Conservation (phyloP, 1,140 invertebrate species). For the Sitobion miscanthi region DNA sequence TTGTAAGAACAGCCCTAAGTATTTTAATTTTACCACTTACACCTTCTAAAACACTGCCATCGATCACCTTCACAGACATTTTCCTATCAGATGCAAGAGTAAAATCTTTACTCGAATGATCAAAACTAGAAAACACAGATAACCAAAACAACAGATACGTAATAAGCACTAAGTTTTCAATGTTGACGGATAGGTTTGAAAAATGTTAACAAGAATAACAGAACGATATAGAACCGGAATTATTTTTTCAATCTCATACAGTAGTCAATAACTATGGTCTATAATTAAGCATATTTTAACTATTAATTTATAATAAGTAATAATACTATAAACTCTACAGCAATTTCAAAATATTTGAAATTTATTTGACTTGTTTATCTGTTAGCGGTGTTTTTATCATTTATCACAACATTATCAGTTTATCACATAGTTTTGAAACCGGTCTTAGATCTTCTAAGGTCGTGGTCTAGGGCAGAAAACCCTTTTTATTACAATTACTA, state of each 20-base stretch:
- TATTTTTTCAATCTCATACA: neutral
- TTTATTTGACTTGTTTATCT: no score
- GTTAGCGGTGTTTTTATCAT: neutral
- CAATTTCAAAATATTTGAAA: neutral
- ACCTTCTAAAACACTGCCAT: constrained; percentile 72
- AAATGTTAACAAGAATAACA: neutral
- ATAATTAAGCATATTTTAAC: neutral
- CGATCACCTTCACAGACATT: constrained; percentile 64
- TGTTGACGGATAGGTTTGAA: neutral
- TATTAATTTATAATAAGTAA: no score
- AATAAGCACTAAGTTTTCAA: neutral
- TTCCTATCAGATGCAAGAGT: constrained; percentile 5
- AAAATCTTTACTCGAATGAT: neutral
- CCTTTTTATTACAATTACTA: no score
- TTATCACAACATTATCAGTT: neutral
- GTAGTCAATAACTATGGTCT: neutral
- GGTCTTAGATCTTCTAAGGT: no score
- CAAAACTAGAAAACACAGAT: constrained; percentile 16
- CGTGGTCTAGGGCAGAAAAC: no score
- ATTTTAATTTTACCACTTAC: constrained; percentile 63
- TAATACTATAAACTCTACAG: no score
- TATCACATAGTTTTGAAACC: no score
- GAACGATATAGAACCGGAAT: neutral
- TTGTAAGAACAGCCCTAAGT: neutral
- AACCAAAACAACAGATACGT: neutral